Percentiles rank a stretch among this genome's conserved stretches.
Evolutionary conservation across 2,888 invertebrate genomes (phyloP).

Genomic region (Campoplex nolae): DNA sequence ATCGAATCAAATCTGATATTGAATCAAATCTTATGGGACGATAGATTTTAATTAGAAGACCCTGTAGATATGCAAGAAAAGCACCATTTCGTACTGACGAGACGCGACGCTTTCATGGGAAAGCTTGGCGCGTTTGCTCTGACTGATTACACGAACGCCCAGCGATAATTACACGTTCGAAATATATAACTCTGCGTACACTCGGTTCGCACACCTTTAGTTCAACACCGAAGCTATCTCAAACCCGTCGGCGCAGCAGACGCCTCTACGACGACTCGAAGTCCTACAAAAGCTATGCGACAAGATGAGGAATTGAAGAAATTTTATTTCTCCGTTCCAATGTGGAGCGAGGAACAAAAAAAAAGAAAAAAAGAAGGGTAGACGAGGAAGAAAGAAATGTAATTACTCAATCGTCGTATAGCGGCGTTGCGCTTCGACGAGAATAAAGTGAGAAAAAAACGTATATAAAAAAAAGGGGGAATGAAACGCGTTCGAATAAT

Average conservation of each 20-base stretch:
- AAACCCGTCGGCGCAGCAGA: neutral
- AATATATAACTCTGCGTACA: constrained; percentile 7
- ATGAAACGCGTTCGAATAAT: constrained; percentile 4
- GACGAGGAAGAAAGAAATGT: constrained; percentile 5
- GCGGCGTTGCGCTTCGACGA: neutral
- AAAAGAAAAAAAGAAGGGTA: neutral
- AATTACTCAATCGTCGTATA: constrained; percentile 58
- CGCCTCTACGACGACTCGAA: constrained; percentile 9
- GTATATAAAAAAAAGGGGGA: neutral
- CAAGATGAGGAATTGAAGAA: constrained; percentile 33
- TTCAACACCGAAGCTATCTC: constrained; percentile 14
- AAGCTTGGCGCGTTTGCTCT: constrained; percentile 19
- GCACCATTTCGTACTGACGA: constrained; percentile 11
- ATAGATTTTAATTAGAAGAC: neutral
- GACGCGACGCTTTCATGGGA: constrained; percentile 35
- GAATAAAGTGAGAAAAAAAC: neutral
- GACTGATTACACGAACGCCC: constrained; percentile 64
- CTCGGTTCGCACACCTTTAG: constrained; percentile 5
- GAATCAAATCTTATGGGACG: neutral
- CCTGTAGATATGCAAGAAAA: constrained; percentile 4
- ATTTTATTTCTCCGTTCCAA: constrained; percentile 27
- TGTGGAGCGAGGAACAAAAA: neutral
- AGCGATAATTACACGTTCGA: constrained; percentile 61
- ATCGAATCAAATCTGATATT: neutral
- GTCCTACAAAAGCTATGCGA: constrained; percentile 1